Evolutionary conservation across 1,140 invertebrate genomes (phyloP).

Genomic region (Nasonia giraulti): DNA sequence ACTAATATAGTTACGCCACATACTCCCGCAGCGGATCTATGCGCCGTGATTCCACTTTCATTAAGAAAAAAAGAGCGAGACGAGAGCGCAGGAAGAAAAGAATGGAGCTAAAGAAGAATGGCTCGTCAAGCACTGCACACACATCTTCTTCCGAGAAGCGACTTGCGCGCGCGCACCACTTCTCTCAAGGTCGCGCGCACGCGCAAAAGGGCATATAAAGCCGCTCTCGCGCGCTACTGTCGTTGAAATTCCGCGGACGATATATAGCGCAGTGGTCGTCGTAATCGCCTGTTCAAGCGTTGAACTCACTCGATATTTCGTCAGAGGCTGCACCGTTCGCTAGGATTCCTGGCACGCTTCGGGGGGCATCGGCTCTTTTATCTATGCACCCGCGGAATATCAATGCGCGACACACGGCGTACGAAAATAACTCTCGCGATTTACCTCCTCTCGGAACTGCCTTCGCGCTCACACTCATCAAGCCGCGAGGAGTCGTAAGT

Average conservation of each 20-base stretch:
- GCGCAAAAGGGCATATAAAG: conserved; percentile 38
- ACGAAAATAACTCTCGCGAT: conserved; percentile 45
- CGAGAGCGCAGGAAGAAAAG: background rate
- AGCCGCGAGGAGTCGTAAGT: conserved; percentile 12
- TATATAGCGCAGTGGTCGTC: background rate
- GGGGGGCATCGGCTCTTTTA: conserved; percentile 3
- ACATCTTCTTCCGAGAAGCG: conserved; percentile 28
- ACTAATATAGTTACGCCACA: background rate
- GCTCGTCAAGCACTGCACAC: background rate
- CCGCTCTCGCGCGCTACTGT: background rate
- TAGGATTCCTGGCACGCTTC: background rate
- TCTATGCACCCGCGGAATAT: conserved; percentile 28
- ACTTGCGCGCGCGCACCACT: background rate
- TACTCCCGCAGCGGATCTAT: conserved; percentile 31
- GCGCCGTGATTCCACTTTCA: conserved; percentile 45
- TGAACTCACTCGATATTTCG: conserved; percentile 19
- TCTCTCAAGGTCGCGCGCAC: conserved; percentile 36
- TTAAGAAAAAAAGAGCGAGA: conserved; percentile 19
- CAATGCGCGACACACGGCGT: conserved; percentile 27
- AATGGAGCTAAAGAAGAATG: background rate
- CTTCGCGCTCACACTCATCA: conserved; percentile 5
- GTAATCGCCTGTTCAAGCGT: background rate
- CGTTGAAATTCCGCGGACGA: conserved; percentile 32
- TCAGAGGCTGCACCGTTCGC: background rate
- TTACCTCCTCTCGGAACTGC: conserved; percentile 30